Percentiles rank a stretch among this genome's conserved stretches.
Evolutionary conservation across 2,888 invertebrate genomes (phyloP).

Genomic region (Parochlus steinenii): DNA sequence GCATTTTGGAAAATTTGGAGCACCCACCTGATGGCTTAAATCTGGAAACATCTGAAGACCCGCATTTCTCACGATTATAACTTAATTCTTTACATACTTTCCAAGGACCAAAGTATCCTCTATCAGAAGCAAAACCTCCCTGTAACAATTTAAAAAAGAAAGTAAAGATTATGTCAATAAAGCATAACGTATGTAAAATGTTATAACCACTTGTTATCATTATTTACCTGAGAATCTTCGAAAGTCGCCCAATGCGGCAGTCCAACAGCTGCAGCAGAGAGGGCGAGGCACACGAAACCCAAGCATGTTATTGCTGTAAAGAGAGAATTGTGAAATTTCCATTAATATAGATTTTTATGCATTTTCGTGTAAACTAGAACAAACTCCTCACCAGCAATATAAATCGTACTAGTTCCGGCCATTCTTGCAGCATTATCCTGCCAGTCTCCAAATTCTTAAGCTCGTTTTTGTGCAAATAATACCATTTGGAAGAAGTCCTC

Average conservation of each 20-base stretch:
- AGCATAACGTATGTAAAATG: background rate
- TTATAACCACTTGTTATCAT: too few relatives aligned
- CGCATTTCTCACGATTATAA: slow-evolving; percentile 72
- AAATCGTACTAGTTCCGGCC: too few relatives aligned
- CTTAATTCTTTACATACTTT: slow-evolving; percentile 65
- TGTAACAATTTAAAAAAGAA: slow-evolving; percentile 13
- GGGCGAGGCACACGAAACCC: slow-evolving; percentile 62
- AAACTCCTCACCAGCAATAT: too few relatives aligned
- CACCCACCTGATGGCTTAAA: slow-evolving; percentile 43
- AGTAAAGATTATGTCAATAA: background rate
- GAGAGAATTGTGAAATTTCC: too few relatives aligned
- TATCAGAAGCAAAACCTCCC: slow-evolving; percentile 49
- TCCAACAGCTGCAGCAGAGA: slow-evolving; percentile 68
- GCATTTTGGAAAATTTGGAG: background rate
- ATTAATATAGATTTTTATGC: too few relatives aligned
- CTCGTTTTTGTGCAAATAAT: too few relatives aligned
- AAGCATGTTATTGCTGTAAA: slow-evolving; percentile 35
- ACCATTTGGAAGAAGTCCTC: too few relatives aligned
- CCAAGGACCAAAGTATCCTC: slow-evolving; percentile 80
- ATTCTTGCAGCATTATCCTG: too few relatives aligned
- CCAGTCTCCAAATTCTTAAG: too few relatives aligned
- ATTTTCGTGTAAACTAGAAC: too few relatives aligned
- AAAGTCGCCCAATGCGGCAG: slow-evolving; percentile 58
- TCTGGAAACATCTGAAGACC: slow-evolving; percentile 49
- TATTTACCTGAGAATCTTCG: background rate